Evolutionary conservation across 2,888 invertebrate species (phyloP).

Genomic region (Cactoblastis cactorum): DNA sequence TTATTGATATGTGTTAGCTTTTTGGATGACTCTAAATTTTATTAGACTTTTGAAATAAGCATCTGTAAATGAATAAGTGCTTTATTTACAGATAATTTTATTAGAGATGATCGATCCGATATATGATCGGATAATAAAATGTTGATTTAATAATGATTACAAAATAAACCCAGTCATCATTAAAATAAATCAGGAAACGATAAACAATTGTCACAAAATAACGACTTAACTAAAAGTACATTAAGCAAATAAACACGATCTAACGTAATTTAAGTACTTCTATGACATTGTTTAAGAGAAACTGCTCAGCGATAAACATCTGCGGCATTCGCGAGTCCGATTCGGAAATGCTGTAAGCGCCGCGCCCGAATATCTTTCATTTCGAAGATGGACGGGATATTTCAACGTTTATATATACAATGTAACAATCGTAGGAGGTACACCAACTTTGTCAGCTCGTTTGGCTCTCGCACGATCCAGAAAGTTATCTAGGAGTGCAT

Average conservation of each 20-base stretch:
- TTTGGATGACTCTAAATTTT: too few relatives aligned
- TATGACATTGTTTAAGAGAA: conserved; percentile 28
- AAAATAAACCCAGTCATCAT: too few relatives aligned
- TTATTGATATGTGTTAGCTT: conserved; percentile 21
- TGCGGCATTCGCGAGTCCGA: conserved; percentile 26
- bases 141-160: too few relatives aligned
- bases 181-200: too few relatives aligned
- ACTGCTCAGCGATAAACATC: conserved; percentile 25
- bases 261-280: conserved; percentile 9
- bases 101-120: too few relatives aligned
- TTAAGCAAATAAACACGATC: too few relatives aligned
- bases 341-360: conserved; percentile 31
- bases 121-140: too few relatives aligned
- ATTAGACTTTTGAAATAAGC: too few relatives aligned
- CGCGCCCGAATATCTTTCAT: conserved; percentile 33
- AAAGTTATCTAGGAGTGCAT: conserved; percentile 72
- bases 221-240: not conserved
- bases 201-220: not conserved
- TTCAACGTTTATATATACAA: conserved; percentile 20
- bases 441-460: conserved; percentile 67
- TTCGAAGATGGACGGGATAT: conserved; percentile 26
- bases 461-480: conserved; percentile 56
- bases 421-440: conserved; percentile 12
- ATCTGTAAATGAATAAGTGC: too few relatives aligned
- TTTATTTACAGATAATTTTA: too few relatives aligned